Base-by-base conservation (phyloP, 2,797 vertebrate species). In the Cottoperca gobio region DNA sequence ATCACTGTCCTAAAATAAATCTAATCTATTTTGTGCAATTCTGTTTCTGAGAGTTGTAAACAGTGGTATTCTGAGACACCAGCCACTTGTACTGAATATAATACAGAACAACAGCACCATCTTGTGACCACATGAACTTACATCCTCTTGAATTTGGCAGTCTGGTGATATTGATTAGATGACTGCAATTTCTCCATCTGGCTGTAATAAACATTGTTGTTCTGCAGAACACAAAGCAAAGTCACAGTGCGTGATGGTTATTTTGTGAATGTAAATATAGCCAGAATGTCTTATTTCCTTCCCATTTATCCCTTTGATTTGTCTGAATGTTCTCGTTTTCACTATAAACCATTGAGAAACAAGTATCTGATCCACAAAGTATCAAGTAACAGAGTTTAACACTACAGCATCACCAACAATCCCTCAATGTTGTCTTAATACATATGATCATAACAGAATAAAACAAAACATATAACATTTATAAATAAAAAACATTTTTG, bases 91-190 rank as follows among this genome's bases (percentile, higher is more conserved):
- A 9, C 8, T n/a, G 48, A 40, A 33, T 19, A 8, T n/a, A 37
- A 49, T 39, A 65, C 50, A 54, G 66, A 66, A 68, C 85, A 83
- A 90, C 78, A 90, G 78, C 69, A 61, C 92, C 93, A 92, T 85
- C 94, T 94, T 82, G 92, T 93, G 94, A 70, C 33, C 13, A 53
- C 26, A 76, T 21, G 9, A 28, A 91, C 93, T 92, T 65, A 93
- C 93, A 59, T 84, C 76, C 81, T 91, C 74, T 77, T 92, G 82
- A 89, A 94, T 78, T 89, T 93, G 81, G 65, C 78, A 59, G n/a
- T 33, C 42, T 71, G 66, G 1, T 63, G 16, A 45, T 55, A 42
- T 42, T 65, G 66, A 55, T 6, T 46, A 45, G 77, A 19, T 39
- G 72, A 35, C 43, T 76, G 74, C 46, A 84, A 5, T 16, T 82